phyloP scores from a whole-genome alignment of 2,888 invertebrate genomes.

The Rhagonycha fulva region DNA sequence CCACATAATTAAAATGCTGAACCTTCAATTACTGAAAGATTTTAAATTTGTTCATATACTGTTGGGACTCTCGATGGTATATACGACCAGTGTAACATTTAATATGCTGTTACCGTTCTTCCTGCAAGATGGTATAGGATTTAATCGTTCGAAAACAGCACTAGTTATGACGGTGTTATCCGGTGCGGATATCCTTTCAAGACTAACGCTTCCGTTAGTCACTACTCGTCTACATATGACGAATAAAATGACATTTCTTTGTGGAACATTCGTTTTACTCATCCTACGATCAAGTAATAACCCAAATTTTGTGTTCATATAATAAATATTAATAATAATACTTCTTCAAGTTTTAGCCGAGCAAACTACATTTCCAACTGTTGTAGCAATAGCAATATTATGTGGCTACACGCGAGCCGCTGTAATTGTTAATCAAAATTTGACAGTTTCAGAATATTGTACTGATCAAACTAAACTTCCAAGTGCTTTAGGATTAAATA shows the following conservation, averaged over 20 bases:
- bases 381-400: slow-evolving; percentile 62
- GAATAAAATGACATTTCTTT: slow-evolving; percentile 65
- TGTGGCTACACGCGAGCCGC: slow-evolving; percentile 75
- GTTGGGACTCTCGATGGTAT: slow-evolving; percentile 68
- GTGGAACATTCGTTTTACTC: slow-evolving; percentile 64
- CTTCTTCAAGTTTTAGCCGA: slow-evolving; percentile 62
- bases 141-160: slow-evolving; percentile 62
- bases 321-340: background rate
- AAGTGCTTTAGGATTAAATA: slow-evolving; percentile 72
- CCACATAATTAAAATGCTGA: slow-evolving; percentile 59
- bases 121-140: slow-evolving; percentile 56
- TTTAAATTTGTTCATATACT: slow-evolving; percentile 68
- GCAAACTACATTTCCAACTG: slow-evolving; percentile 58
- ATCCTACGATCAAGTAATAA: slow-evolving; percentile 61
- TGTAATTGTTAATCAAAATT: slow-evolving; percentile 73
- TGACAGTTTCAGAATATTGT: slow-evolving; percentile 70
- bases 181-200: slow-evolving; percentile 67
- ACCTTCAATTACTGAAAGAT: slow-evolving; percentile 66
- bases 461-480: slow-evolving; percentile 60
- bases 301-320: background rate
- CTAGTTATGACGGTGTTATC: slow-evolving; percentile 74
- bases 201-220: slow-evolving; percentile 66
- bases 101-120: slow-evolving; percentile 73
- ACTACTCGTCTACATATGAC: slow-evolving; percentile 65
- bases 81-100: slow-evolving; percentile 71